Base-by-base conservation (phyloP, 2,888 invertebrate species). In the Caenorhabditis auriculariae region DNA sequence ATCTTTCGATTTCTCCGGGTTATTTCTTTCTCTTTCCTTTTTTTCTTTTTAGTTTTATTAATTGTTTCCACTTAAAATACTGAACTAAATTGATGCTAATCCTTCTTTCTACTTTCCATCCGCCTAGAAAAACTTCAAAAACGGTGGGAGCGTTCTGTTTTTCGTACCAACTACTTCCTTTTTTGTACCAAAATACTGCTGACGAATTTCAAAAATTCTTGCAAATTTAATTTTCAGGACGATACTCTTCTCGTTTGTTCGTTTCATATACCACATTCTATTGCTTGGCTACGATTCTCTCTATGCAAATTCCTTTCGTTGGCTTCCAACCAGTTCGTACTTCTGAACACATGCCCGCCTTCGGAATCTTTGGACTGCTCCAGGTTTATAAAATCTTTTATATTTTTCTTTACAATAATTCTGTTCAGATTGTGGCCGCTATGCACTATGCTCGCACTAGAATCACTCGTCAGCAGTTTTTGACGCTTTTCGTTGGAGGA, bases 261-360 rank as follows among this genome's bases (percentile, higher is more conserved):
- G 68, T 78, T 41, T 94, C 95, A 81, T 98, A 98, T 84, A 89
- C 91, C 0, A 91, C 93, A 3, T 99, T 99, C 85, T 99, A 92
- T 83, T 93, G 96, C 65, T 86, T 96, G 59, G 98, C 96, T 21
- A 86, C 96, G 41, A 84, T 98, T 60, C 87, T 94, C 76, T 95
- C 95, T 52, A 99, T 98, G 98, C 96, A 98, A 85, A 82, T 86
- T 53, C 86, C 86, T 41, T 86, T 87, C 79, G 86, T 87, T 54
- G 96, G 96, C 23, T 98, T 98, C 85, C 98, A 98, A 84, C 98
- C 98, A 7, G 93, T 98, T 63, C 87, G 95, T 53, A 98, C 98
- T 3, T 94, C 94, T 81, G 98, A 98, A 84, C 98, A 98, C 82
- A 98, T 99, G 98, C 96, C 98, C 37, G 94, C 98, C 35, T 89